These are phyloP conservation scores for Philonicus albiceps DNA, from an alignment of 2,888 invertebrate species.

Conservation along the genomic window DNA sequence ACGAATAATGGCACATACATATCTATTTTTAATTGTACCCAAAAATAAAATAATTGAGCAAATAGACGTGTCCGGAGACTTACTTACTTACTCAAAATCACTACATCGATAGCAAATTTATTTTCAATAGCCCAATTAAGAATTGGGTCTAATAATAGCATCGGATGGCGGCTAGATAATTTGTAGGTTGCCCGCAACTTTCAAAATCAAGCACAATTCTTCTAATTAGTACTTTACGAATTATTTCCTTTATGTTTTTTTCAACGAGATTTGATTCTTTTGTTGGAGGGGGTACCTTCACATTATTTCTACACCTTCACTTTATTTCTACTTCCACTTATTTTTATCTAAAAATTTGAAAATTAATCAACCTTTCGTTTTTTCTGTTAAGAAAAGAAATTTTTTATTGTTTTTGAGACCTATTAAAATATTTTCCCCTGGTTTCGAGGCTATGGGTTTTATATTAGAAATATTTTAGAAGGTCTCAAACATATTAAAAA, in stretches of 20 bases:
- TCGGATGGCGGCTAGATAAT: neutral
- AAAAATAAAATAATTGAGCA: neutral
- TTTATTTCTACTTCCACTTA: no score
- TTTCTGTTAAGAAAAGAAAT: no score
- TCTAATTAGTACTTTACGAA: neutral
- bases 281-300: neutral
- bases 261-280: neutral
- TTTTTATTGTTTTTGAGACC: neutral
- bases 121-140: neutral
- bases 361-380: no score
- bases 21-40: neutral
- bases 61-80: neutral
- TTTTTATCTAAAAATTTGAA: no score
- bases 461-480: no score
- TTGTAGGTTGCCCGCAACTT: neutral
- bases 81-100: neutral
- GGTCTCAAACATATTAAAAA: no score
- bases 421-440: no score
- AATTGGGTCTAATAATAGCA: neutral
- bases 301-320: no score
- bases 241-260: neutral
- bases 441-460: no score
- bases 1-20: neutral
- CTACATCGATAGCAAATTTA: neutral
- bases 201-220: neutral